Evolutionary conservation across 1,140 invertebrate genomes (phyloP), one percentile per base, ranked within the genome.

Genomic region (Lepidotrigona ventralis): DNA sequence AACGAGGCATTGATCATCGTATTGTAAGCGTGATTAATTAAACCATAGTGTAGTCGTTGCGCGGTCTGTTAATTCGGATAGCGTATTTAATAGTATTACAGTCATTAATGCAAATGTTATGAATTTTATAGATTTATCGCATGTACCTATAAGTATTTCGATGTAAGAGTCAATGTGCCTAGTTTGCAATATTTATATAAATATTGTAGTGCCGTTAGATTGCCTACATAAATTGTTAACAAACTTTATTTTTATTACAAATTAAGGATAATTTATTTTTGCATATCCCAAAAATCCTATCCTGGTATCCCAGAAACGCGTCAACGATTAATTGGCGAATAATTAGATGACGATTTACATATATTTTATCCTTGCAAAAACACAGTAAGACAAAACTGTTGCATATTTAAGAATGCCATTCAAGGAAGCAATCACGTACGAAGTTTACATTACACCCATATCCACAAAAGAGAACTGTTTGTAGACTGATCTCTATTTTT

Each of bases 1-100:
- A 81, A 90, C 94, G 78, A 94, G 95, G 93, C 94, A 95, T 89
- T 95, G 94, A 89, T 26, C 39, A 79, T 39, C 19, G 66, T 74
- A 63, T 15, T 51, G 26, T 60, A 56, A 85, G 19, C 68, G 53
- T 29, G 23, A 63, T 84, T 71, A 58, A 72, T 74, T 33, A 54
- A 79, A 80, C 88, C 73, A 89, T 82, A 88, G 73, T 85, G 85
- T 78, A 82, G 86, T 79, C 88, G 73, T 80, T 88, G 79, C 74
- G 56, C 60, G 68, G 84, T 73, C 53, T 68, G 74, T 74, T 81
- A n/a, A 56, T 64, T 58, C 75, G 56, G 64, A 46, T 68, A 63
- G 51, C 66, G 71, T 72, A 82, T 26, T 77, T 54, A 56, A 83
- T 89, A 88, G 82, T 85, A 87, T 86, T 82, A 85, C 86, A 85